Evolutionary conservation across 2,113 vertebrate species (phyloP), one percentile per base, ranked within the genome.

Genomic region (Pachypanchax playfairii): DNA sequence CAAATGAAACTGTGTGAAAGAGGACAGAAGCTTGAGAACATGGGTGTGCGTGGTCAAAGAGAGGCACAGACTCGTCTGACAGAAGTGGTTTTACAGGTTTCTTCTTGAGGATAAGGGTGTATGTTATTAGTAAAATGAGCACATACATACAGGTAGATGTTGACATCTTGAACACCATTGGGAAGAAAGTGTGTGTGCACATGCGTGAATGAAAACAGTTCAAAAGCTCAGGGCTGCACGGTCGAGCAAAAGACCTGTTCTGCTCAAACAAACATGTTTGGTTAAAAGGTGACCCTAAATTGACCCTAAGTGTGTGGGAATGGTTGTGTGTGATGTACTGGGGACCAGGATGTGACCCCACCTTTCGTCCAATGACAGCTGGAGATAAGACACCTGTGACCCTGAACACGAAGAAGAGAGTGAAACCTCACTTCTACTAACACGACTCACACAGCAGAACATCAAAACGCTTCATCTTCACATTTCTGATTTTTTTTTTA

Each of bases 21-120:
- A 47, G 33, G 42, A 51, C 57, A 48, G 21, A 21, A 26, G 24
- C 9, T 33, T 60, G 70, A 62, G 56, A 39, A 59, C 24, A 17
- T 51, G 67, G 15, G 17, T 38, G 41, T 28, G 65, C 25, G 4
- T 76, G 59, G 63, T 63, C 54, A 54, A 75, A 35, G 26, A 61
- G 53, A 58, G 72, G 52, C 47, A 48, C 28, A 75, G 26, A 47
- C 15, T 65, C 33, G 12, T 11, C 5, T 64, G 66, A 70, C 62
- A 49, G 48, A 63, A 77, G 85, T 71, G 54, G 82, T 85, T 85
- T 74, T 79, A 82, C 82, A 71, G 84, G 82, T 87, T 85, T 59
- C 22, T 41, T 43, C 35, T 9, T 35, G 13, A 53, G 29, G 48
- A 81, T 83, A 53, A 66, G 73, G 79, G 79, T 3, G 20, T 17